Evolutionary conservation across 64 coral and sea anemone genomes (phyloP), one percentile per base, ranked within the genome.

Genomic region (Dendronephthya gigantea): DNA sequence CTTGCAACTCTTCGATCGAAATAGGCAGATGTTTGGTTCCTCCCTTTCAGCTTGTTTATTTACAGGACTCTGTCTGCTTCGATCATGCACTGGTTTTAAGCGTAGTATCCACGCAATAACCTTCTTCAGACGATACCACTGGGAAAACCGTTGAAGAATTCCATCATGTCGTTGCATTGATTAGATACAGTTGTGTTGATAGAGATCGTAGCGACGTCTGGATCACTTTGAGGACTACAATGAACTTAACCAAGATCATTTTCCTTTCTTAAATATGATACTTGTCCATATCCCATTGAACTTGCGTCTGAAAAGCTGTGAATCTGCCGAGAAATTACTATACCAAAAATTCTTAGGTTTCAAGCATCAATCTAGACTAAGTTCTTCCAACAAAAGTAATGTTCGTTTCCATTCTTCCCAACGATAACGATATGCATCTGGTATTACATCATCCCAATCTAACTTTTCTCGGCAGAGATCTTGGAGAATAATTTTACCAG

Each of bases 401-500:
- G 58, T 34, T 36, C 74, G 59, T 36, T 50, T 68, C 90, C 56
- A 88, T 23, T 89, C 83, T 36, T 85, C 91, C 87, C 88, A 89
- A 3, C 87, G 68, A 48, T 45, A 28, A 25, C 72, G 49, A 50
- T 40, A 84, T 22, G 49, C 25, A 49, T 84, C 86, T 51, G 74
- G 22, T 50, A 89, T 83, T 40, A 45, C 31, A 2, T 92, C 83
- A 76, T 89, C 91, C 87, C 91, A 89, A 25, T 36, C 56, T 25
- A 47, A 14, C 35, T 83, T 86, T 36, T 40, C 32, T 35, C 72
- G 58, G 84, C 88, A 89, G 10, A 93, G 29, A 39, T 93, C 83
- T 83, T 93, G 87, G 2, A 74, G 50, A 29, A 93, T 83, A 32
- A 74, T 86, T 65, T 93, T 93, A 32, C 59, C 88, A 2, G 32